These are phyloP conservation scores for Eugnorisma glareosa DNA, from an alignment of 2,888 invertebrate genomes.

Conservation along the genomic window DNA sequence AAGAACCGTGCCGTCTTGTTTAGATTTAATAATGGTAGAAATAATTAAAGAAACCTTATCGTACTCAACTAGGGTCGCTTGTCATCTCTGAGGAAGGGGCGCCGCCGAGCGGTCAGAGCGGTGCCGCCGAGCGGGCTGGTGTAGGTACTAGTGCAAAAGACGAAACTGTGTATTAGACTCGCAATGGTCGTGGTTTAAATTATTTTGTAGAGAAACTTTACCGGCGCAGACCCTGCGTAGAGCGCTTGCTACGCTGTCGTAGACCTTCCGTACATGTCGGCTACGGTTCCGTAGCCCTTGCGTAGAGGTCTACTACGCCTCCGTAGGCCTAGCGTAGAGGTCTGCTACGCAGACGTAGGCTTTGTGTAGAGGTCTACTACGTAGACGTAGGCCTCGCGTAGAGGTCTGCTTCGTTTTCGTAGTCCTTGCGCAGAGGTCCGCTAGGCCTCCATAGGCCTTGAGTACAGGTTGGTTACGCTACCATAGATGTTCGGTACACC, in stretches of 20 bases:
- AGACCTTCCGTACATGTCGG: not conserved
- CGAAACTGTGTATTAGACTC: not conserved
- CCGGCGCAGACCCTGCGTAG: not conserved
- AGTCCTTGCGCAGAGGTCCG: not conserved
- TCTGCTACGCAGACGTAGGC: too few species aligned
- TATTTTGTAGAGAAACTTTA: not conserved
- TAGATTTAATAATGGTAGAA: slow-evolving; percentile 7
- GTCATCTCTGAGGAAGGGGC: too few species aligned
- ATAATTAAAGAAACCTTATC: slow-evolving; percentile 51
- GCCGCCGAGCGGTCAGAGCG: not conserved
- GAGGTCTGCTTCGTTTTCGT: not conserved
- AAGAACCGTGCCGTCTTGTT: slow-evolving; percentile 16
- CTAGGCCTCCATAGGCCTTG: not conserved
- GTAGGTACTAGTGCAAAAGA: not conserved
- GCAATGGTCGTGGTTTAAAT: not conserved
- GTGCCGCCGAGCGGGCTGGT: not conserved
- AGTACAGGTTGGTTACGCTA: not conserved
- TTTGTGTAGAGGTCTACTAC: too few species aligned
- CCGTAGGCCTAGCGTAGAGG: too few species aligned
- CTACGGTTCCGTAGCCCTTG: not conserved
- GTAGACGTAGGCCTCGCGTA: not conserved
- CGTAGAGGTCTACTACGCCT: not conserved
- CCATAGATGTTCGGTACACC: not conserved
- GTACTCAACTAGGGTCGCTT: slow-evolving; percentile 10
- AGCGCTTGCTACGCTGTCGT: not conserved